A percentile compares a stretch with the other conserved stretches of the same genome.
These are phyloP conservation scores for Chloromyia formosa DNA, from an alignment of 2,888 invertebrate species.

Conservation along the genomic window DNA sequence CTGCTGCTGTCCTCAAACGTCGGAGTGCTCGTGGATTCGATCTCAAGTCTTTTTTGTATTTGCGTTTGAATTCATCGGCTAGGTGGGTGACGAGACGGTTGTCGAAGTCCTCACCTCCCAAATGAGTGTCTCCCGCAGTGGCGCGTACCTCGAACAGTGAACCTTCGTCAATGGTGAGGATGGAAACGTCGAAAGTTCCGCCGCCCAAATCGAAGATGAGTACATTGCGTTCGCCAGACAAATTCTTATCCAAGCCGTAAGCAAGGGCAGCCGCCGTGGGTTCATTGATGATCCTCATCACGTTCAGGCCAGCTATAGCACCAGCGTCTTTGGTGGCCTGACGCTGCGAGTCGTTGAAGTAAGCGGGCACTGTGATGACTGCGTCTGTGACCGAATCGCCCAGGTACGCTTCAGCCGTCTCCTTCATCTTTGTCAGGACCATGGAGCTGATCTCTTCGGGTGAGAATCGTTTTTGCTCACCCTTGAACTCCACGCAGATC, in stretches of 20 bases:
- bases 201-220: constrained; percentile 73
- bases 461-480: constrained; percentile 71
- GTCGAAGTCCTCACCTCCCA: constrained; percentile 73
- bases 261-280: constrained; percentile 93
- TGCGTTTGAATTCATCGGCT: constrained; percentile 70
- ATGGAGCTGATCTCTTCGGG: constrained; percentile 75
- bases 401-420: constrained; percentile 75
- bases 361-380: constrained; percentile 82
- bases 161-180: constrained; percentile 75
- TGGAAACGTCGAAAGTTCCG: constrained; percentile 94
- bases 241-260: constrained; percentile 88
- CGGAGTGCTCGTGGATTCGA: constrained; percentile 71
- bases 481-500: constrained; percentile 74
- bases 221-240: constrained; percentile 80
- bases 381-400: constrained; percentile 75
- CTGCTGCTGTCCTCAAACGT: constrained; percentile 75
- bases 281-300: constrained; percentile 91
- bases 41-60: constrained; percentile 73
- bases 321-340: constrained; percentile 93
- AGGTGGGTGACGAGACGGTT: constrained; percentile 69
- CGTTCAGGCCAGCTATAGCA: constrained; percentile 86
- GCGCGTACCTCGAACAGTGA: constrained; percentile 73
- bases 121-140: constrained; percentile 78
- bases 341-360: constrained; percentile 85
- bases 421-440: constrained; percentile 38